Evolutionary conservation across 2,797 vertebrate genomes (phyloP), one percentile per base, ranked within the genome.

Genomic region (Fistularia tabacaria): DNA sequence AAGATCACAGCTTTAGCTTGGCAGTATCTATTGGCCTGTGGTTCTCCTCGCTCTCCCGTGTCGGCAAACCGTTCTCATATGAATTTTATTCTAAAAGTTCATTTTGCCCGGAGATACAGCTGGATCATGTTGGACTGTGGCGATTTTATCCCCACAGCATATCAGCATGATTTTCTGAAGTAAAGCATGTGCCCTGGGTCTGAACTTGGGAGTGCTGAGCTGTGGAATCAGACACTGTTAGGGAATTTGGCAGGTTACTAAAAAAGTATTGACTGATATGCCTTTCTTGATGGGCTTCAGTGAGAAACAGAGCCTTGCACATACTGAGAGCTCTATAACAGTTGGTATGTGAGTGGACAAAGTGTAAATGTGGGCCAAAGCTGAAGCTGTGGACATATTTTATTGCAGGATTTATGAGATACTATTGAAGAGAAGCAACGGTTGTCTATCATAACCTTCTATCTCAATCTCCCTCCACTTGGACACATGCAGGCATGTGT

Each of bases 391-490:
- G 25, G 54, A 64, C 45, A 44, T 42, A 67, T 77, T 77, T 79
- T 77, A 77, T 67, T 42, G 69, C 8, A 38, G 62, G 66, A 69
- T 79, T 74, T 77, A 75, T 59, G 56, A 50, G 45, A 46, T 50
- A 54, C 47, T 72, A 64, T 43, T 60, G 66, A 51, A 69, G 45
- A 56, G 66, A 70, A 57, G 57, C 13, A 6, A 61, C 39, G 47
- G 63, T 68, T 61, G 65, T 57, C 36, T 10, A 53, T 48, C 54
- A 51, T 66, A 61, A 58, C 56, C 66, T 67, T 80, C 66, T 59
- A 61, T 67, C 71, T 76, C 71, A 66, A 72, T 71, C 71, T 64
- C 36, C 25, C n/a, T 36, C 43, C 55, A 63, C 61, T 59, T 13
- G 49, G 51, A 66, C 51, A 56, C 65, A 58, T 39, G 48, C 59